Percentiles rank a stretch among this genome's conserved stretches.
These are phyloP conservation scores for Paelopatides confundens DNA, from an alignment of 53 echinoderm and acorn worm species.

Conservation along the genomic window DNA sequence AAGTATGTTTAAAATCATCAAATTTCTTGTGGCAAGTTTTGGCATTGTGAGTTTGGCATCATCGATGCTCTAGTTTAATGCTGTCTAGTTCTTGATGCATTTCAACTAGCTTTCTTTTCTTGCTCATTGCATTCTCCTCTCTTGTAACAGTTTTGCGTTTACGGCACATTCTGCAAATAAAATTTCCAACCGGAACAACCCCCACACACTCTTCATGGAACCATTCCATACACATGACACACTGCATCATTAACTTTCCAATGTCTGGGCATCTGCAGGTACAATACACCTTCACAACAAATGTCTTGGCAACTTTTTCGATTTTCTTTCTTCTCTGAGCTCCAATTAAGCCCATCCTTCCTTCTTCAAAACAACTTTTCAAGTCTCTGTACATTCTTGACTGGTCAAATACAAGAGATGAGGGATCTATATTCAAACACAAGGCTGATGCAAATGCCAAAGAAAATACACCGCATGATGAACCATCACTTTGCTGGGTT, in stretches of 20 bases:
- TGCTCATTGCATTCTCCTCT: neutral
- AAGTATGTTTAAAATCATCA: neutral
- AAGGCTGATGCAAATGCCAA: conserved; percentile 33
- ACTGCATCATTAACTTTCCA: neutral
- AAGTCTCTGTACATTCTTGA: neutral
- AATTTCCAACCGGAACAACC: neutral
- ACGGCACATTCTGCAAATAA: neutral
- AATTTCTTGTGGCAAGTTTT: neutral
- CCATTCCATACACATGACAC: neutral
- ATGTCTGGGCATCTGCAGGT: neutral
- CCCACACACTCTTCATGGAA: neutral
- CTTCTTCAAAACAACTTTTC: neutral
- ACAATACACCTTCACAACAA: neutral
- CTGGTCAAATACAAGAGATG: neutral
- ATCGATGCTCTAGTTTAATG: too few species aligned
- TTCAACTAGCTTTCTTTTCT: neutral
- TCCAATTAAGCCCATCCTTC: neutral
- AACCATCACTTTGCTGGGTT: neutral
- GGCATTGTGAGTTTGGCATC: too few species aligned
- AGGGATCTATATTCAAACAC: neutral
- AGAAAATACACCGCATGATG: conserved; percentile 10
- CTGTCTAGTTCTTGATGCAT: neutral
- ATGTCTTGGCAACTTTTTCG: neutral
- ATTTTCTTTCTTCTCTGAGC: neutral
- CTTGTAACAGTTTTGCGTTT: neutral